Conservation (phyloP, 2,113 vertebrate species). For the Mesitornis unicolor region DNA sequence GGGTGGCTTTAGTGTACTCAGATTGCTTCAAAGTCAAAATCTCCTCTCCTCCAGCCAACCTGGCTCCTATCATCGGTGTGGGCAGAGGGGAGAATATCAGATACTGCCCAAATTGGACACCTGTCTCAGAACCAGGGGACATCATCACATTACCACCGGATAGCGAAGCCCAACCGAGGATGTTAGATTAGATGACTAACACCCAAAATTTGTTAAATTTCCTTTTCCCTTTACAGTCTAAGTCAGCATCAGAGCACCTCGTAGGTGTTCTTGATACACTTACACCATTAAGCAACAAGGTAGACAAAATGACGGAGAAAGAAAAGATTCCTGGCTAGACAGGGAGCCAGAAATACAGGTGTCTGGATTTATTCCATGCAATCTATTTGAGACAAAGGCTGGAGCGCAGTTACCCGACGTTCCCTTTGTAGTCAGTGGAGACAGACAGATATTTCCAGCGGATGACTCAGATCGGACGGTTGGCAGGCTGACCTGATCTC, state of each 20-base stretch:
- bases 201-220: background rate
- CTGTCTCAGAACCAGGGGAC: background rate
- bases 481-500: background rate
- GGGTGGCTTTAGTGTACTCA: background rate
- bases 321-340: background rate
- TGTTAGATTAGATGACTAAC: background rate
- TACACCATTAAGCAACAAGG: background rate
- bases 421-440: background rate
- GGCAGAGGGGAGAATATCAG: background rate
- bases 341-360: background rate
- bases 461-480: background rate
- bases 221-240: background rate
- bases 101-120: background rate
- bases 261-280: rapidly evolving
- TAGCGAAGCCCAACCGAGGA: too few relatives aligned
- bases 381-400: background rate
- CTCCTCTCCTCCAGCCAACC: background rate
- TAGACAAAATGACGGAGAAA: background rate
- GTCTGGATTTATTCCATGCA: background rate
- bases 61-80: rapidly evolving
- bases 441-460: background rate
- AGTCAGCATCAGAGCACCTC: background rate
- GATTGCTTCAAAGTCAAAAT: background rate
- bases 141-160: background rate
- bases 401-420: rapidly evolving